phyloP scores from a whole-genome alignment of 2,113 vertebrate genomes.

The Coryphaenoides rupestris region DNA sequence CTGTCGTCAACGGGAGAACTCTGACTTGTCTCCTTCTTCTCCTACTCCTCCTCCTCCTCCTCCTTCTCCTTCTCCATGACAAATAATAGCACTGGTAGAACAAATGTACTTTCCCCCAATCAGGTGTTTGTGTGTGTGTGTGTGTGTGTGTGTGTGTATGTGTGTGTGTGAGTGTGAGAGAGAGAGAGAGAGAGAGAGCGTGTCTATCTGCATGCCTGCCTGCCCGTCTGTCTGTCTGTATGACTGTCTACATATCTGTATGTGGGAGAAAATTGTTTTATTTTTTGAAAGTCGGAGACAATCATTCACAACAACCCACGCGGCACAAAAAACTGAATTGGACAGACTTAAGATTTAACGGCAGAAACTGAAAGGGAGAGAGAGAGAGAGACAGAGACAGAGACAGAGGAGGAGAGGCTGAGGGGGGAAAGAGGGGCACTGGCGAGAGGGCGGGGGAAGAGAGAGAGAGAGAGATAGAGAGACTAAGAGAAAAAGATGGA shows the following conservation, averaged over 20 bases:
- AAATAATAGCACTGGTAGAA: no score
- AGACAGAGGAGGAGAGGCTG: no score
- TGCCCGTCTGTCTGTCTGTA: no score
- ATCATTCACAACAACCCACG: slow-evolving; percentile 24
- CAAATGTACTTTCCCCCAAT: no score
- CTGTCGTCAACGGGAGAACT: no score
- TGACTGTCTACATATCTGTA: no score
- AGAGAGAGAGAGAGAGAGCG: no score
- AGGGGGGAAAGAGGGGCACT: slow-evolving; percentile 25
- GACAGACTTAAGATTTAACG: not conserved
- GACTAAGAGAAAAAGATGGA: slow-evolving; percentile 38
- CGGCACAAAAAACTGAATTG: slow-evolving; percentile 1
- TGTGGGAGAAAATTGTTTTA: slow-evolving; percentile 41
- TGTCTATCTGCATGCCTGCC: slow-evolving; percentile 45
- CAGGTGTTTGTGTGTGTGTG: slow-evolving; percentile 20
- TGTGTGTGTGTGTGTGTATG: slow-evolving; percentile 44
- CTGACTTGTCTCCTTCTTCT: no score
- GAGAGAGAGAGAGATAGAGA: slow-evolving; percentile 3
- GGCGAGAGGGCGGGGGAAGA: slow-evolving; percentile 29
- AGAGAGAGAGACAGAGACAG: not conserved
- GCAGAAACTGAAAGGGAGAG: not conserved
- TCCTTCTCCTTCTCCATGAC: no score
- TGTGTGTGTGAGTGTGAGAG: slow-evolving; percentile 27
- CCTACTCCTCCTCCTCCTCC: no score
- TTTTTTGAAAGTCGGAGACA: no score